Conservation (phyloP, 2,888 invertebrate species). For the Oscheius sp. region DNA sequence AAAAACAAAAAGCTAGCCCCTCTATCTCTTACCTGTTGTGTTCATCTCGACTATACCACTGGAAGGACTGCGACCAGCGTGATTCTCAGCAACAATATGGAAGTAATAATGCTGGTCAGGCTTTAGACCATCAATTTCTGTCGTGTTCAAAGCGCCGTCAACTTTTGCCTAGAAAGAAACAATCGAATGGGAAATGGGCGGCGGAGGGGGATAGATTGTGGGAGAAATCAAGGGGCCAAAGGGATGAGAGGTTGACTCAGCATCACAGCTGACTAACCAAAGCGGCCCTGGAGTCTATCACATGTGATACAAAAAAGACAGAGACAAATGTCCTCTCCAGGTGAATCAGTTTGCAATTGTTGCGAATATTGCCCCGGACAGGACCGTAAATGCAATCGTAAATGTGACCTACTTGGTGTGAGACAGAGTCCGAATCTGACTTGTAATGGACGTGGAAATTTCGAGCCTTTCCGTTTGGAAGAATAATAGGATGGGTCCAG, state of each 20-base stretch:
- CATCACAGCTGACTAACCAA: conserved; percentile 29
- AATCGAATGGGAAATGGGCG: neutral
- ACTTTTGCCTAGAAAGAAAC: conserved; percentile 30
- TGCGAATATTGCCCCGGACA: neutral
- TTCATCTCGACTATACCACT: conserved; percentile 53
- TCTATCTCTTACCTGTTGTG: conserved; percentile 54
- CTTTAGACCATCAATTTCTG: conserved; percentile 48
- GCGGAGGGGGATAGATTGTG: conserved; percentile 10
- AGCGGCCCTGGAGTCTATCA: neutral
- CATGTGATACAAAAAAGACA: neutral
- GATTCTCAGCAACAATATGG: conserved; percentile 59
- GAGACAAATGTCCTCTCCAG: neutral
- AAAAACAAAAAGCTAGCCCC: too few species aligned
- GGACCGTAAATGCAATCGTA: neutral
- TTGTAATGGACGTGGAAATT: conserved; percentile 50
- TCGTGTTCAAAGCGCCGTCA: conserved; percentile 22
- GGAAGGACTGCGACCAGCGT: conserved; percentile 56
- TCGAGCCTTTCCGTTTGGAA: conserved; percentile 48
- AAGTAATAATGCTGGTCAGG: conserved; percentile 56
- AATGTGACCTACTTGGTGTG: conserved; percentile 25
- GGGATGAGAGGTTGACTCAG: conserved; percentile 14
- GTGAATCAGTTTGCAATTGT: neutral
- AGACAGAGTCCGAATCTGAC: conserved; percentile 18
- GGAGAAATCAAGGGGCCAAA: neutral
- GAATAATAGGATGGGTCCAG: conserved; percentile 52